Conservation (phyloP, 2,888 invertebrate genomes). For the Cantharis flavilabris region DNA sequence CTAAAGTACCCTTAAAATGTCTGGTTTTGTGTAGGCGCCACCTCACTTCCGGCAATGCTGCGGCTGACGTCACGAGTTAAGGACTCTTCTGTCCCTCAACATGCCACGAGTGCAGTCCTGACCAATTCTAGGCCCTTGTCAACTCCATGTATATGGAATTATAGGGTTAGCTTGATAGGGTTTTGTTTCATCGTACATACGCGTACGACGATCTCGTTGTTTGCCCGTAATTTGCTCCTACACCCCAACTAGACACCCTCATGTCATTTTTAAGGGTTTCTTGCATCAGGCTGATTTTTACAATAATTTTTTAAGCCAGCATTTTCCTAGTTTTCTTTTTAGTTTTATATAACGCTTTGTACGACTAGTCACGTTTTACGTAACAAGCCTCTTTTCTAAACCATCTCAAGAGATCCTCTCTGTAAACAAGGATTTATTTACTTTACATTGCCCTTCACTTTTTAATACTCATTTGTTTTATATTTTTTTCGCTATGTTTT, state of each 20-base stretch:
- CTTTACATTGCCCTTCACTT: background rate
- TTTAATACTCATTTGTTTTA: background rate
- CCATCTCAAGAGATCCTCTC: background rate
- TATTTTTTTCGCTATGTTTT: background rate
- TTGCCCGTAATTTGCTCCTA: background rate
- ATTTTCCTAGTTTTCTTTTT: background rate
- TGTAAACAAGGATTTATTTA: background rate
- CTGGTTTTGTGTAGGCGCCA: constrained; percentile 29
- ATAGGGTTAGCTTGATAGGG: constrained; percentile 27
- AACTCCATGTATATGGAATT: constrained; percentile 27
- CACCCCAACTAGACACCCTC: background rate
- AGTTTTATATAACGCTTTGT: background rate
- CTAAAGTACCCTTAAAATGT: constrained; percentile 28
- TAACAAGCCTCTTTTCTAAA: background rate
- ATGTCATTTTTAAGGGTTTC: background rate
- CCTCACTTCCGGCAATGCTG: constrained; percentile 28
- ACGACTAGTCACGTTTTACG: background rate
- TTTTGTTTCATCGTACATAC: constrained; percentile 25
- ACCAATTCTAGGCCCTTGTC: constrained; percentile 30
- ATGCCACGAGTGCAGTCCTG: constrained; percentile 31
- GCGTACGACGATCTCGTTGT: constrained; percentile 10
- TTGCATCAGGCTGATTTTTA: background rate
- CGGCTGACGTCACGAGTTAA: constrained; percentile 32
- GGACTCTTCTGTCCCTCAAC: constrained; percentile 27
- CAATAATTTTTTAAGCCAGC: background rate